Percentiles rank a stretch among this genome's conserved stretches.
phyloP scores from a whole-genome alignment of 2,888 invertebrate species.

The Gasteruption jaculator region DNA sequence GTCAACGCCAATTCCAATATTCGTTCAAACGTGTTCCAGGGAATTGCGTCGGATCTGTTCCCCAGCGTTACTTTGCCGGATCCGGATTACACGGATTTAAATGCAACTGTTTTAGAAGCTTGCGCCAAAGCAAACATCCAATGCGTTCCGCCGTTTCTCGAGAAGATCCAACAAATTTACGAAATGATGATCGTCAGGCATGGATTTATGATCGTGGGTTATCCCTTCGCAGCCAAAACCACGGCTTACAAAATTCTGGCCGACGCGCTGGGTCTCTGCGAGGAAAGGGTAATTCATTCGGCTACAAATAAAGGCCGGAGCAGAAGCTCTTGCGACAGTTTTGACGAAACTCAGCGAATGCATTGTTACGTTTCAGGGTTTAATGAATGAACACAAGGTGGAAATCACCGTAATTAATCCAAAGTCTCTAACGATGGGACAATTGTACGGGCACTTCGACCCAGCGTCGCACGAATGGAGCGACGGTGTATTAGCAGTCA shows the following conservation, averaged over 20 bases:
- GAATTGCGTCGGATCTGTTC: conserved; percentile 63
- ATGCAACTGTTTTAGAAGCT: conserved; percentile 61
- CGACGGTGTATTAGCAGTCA: conserved; percentile 82
- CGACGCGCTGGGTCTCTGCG: conserved; percentile 53
- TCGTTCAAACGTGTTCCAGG: conserved; percentile 54
- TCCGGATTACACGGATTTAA: conserved; percentile 73
- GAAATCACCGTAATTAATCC: conserved; percentile 85
- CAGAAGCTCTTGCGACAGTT: not conserved
- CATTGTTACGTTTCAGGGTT: conserved; percentile 53
- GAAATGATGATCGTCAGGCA: conserved; percentile 64
- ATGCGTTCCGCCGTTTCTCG: conserved; percentile 61
- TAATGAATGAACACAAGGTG: conserved; percentile 72
- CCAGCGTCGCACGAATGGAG: conserved; percentile 92
- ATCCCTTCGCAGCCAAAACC: conserved; percentile 59
- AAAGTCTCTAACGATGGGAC: conserved; percentile 93
- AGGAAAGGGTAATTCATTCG: conserved; percentile 49
- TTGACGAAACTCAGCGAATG: not conserved
- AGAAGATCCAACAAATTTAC: conserved; percentile 60
- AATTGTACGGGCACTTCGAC: conserved; percentile 93
- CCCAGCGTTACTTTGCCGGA: conserved; percentile 57
- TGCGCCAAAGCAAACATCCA: conserved; percentile 75
- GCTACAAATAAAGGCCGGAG: not conserved
- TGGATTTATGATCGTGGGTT: conserved; percentile 62
- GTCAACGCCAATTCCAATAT: conserved; percentile 2
- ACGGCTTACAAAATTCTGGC: conserved; percentile 56